phyloP scores from a whole-genome alignment of 2,888 invertebrate genomes.

The Nomada ruficornis region DNA sequence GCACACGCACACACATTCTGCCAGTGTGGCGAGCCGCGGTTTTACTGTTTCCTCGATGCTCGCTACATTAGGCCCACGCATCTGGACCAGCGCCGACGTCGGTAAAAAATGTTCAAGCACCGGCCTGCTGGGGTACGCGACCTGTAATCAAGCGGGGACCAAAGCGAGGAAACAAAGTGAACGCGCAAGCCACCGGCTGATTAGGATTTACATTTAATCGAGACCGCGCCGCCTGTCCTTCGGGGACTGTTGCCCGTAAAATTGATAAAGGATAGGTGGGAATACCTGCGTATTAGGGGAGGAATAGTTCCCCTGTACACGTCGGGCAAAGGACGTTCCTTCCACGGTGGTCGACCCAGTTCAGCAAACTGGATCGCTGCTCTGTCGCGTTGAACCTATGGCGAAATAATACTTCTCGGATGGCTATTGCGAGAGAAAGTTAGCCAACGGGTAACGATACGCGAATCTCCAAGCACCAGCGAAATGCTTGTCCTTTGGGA shows the following conservation, averaged over 20 bases:
- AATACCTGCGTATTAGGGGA: not conserved
- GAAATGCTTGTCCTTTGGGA: not conserved
- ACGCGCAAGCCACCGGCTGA: conserved; percentile 18
- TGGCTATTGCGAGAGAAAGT: not conserved
- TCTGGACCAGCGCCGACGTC: conserved; percentile 47
- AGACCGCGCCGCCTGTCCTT: not conserved
- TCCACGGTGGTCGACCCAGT: not conserved
- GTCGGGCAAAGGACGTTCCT: not conserved
- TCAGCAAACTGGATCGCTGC: not conserved
- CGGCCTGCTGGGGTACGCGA: conserved; percentile 38
- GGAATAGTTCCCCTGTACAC: not conserved
- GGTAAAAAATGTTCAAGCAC: conserved; percentile 46
- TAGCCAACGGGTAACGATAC: not conserved
- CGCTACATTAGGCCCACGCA: conserved; percentile 56
- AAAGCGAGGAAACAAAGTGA: conserved; percentile 31
- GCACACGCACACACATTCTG: not conserved
- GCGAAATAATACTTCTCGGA: not conserved
- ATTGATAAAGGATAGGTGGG: conserved; percentile 46
- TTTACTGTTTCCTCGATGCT: conserved; percentile 54
- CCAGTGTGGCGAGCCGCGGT: conserved; percentile 35
- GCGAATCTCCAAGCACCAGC: not conserved
- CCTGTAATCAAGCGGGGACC: conserved; percentile 44
- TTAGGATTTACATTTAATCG: conserved; percentile 58
- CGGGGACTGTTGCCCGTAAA: conserved; percentile 30
- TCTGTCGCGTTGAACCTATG: not conserved